A percentile compares a stretch with the other conserved stretches of the same genome.
Evolutionary conservation across 2,113 vertebrate genomes (phyloP).

Genomic region (Balaeniceps rex): DNA sequence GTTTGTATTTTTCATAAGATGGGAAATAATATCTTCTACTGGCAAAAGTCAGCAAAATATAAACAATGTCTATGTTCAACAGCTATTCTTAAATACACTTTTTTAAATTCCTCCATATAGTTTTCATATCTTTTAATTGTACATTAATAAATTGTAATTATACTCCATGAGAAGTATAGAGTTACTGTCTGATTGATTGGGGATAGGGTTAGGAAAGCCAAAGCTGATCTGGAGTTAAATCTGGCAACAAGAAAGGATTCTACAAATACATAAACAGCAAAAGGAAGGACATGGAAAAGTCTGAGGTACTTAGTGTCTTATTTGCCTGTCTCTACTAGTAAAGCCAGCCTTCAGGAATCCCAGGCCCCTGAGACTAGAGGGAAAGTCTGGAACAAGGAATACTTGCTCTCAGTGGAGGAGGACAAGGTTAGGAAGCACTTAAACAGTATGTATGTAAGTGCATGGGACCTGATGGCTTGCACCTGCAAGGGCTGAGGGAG

Average conservation of each 20-base stretch:
- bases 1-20: not conserved
- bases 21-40: not conserved
- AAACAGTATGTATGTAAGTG: too few species aligned
- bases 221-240: not conserved
- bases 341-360: not conserved
- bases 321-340: not conserved
- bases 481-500: not conserved
- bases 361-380: fast-evolving
- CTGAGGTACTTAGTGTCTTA: not conserved
- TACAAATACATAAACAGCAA: not conserved
- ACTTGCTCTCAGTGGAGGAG: not conserved
- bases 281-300: not conserved
- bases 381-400: not conserved
- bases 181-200: not conserved
- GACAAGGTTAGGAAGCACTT: not conserved
- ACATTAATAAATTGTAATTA: not conserved
- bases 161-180: not conserved
- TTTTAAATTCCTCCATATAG: not conserved
- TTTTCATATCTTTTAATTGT: not conserved
- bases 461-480: not conserved
- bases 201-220: not conserved
- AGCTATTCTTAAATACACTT: not conserved
- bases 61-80: not conserved
- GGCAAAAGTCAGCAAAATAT: not conserved
- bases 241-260: not conserved